Percentiles rank a stretch among this genome's conserved stretches.
These are phyloP conservation scores for Pandemis cinnamomeana DNA, from an alignment of 2,888 invertebrate genomes.

Conservation along the genomic window DNA sequence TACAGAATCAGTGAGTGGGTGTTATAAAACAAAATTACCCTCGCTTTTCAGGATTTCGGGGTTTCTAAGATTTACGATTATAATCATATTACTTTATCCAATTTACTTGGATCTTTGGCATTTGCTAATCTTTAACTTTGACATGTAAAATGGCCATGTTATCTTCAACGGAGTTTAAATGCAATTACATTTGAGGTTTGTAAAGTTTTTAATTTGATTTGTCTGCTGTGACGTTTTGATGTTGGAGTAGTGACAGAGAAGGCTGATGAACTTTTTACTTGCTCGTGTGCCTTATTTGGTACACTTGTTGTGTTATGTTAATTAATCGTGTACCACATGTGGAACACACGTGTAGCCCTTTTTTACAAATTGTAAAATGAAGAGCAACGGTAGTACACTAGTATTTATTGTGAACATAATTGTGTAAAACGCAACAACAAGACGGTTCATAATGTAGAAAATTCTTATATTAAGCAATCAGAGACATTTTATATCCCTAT, in stretches of 20 bases:
- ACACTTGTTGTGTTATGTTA: background rate
- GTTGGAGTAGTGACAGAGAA: background rate
- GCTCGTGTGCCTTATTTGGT: background rate
- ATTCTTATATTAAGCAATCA: too few relatives aligned
- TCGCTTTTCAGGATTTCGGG: background rate
- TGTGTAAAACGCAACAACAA: too few relatives aligned
- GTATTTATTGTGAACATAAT: too few relatives aligned
- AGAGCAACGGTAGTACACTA: background rate
- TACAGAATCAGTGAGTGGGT: background rate
- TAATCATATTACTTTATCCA: conserved; percentile 8
- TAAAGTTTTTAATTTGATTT: conserved; percentile 7
- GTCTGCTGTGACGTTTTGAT: background rate
- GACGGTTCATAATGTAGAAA: too few relatives aligned
- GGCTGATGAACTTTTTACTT: background rate
- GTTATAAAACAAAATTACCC: background rate
- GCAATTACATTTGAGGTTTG: conserved; percentile 14
- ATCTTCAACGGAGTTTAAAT: background rate
- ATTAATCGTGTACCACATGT: background rate
- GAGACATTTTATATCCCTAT: too few relatives aligned
- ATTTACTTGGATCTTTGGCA: conserved; percentile 5
- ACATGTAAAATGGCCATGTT: conserved; percentile 5
- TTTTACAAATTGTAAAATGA: background rate
- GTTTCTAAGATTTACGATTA: background rate
- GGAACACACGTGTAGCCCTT: background rate
- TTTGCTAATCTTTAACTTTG: conserved; percentile 6